Percentiles rank a stretch among this genome's conserved stretches.
phyloP scores from a whole-genome alignment of 2,888 invertebrate species.

The Marronus borbonicus region DNA sequence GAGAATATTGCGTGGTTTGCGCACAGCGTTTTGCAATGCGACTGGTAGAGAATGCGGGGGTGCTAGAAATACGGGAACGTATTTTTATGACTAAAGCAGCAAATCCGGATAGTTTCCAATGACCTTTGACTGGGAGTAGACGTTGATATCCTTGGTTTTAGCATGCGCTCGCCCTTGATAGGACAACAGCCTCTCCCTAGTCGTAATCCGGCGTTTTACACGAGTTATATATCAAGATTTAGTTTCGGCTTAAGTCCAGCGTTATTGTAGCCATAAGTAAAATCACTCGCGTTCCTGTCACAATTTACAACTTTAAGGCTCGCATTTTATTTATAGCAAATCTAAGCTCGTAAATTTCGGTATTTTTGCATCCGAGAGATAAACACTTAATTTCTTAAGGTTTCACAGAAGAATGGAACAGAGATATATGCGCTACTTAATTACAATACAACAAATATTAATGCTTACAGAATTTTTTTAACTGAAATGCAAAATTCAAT shows the following conservation, averaged over 20 bases:
- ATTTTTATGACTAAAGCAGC: constrained; percentile 49
- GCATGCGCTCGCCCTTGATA: constrained; percentile 56
- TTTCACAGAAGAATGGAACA: too few species aligned
- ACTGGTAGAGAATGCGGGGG: constrained; percentile 49
- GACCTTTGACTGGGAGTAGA: constrained; percentile 56
- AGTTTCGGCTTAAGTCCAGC: constrained; percentile 11
- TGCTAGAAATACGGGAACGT: constrained; percentile 37
- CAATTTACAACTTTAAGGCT: not conserved
- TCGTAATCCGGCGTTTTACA: constrained; percentile 25
- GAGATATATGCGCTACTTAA: too few species aligned
- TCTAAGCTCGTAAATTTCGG: too few species aligned
- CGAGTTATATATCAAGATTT: constrained; percentile 31
- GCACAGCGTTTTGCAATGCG: not conserved
- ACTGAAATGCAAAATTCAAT: too few species aligned
- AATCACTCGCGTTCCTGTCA: not conserved
- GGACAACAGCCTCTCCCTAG: constrained; percentile 57
- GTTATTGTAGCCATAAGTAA: not conserved
- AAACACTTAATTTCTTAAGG: too few species aligned
- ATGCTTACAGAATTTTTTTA: too few species aligned
- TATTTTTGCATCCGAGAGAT: too few species aligned
- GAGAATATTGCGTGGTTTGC: not conserved
- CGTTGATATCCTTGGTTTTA: constrained; percentile 55
- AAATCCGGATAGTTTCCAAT: constrained; percentile 58
- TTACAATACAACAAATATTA: too few species aligned
- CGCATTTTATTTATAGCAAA: not conserved